Evolutionary conservation across 2,113 vertebrate species (phyloP), one percentile per base, ranked within the genome.

Genomic region (Dromaius novaehollandiae): DNA sequence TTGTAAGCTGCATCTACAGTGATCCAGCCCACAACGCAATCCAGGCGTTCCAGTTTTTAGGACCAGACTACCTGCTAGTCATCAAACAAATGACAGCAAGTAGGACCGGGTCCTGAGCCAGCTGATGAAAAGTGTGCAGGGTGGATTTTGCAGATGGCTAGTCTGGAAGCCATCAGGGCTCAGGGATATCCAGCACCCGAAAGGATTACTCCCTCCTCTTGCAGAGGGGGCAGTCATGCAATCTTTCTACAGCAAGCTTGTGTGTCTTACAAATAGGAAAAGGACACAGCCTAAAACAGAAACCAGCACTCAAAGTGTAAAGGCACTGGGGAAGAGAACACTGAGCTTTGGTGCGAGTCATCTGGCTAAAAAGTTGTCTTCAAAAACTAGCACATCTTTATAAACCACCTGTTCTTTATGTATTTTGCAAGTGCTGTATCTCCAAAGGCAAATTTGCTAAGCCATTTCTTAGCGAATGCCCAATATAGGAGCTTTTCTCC

Each of bases 171-270:
- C 61, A 18, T 42, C 8, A n/a, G 36, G 56, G 38, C 6, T 44
- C 11, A 4, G 1, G 6, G 10, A 48, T 6, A 40, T 7, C 53
- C 80, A 75, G 76, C 44, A 77, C 34, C 30, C 15, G 2, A 0
- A 65, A 58, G 25, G 25, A 26, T 60, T 46, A 34, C 4, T 42
- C 21, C 9, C 13, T 21, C 7, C 10, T 80, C 34, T 13, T 55
- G 26, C 40, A 38, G 42, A 91, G 17, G 22, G 18, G 3, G 11
- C 20, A 78, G 53, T 8, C 24, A 34, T 40, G n/a, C 9, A 40
- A 16, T 4, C 76, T 18, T 53, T 48, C 68, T 56, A 48, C 36
- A 51, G 20, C 5, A 28, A 64, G 18, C 6, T 77, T 42, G 30
- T 25, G 19, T 12, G 18, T 17, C 40, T 24, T 63, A 38, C 0